Evolutionary conservation across 2,113 vertebrate species (phyloP).

Genomic region (Myiozetetes cayanensis): DNA sequence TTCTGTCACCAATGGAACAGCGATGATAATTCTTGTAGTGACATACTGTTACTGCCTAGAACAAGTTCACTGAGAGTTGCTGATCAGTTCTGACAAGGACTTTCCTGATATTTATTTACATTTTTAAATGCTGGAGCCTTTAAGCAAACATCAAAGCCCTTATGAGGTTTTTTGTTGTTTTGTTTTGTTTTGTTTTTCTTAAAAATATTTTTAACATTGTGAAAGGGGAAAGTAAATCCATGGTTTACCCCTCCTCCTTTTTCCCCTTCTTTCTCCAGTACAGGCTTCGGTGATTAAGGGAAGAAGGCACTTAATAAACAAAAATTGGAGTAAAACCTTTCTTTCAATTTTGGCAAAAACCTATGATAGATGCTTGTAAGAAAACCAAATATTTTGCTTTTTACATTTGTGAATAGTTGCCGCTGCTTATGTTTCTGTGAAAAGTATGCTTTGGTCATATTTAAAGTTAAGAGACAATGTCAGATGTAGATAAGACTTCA

Average conservation of each 20-base stretch:
- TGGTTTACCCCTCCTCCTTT: neutral
- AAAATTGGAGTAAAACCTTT: neutral
- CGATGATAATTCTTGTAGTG: neutral
- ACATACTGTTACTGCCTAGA: neutral
- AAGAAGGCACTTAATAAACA: neutral
- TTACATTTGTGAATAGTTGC: neutral
- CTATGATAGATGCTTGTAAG: neutral
- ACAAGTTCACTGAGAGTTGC: neutral
- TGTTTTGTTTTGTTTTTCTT: neutral
- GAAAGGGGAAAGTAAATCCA: neutral
- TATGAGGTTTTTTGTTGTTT: neutral
- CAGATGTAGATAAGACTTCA: neutral
- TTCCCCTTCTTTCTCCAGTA: neutral
- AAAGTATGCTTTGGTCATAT: neutral
- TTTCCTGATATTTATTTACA: neutral
- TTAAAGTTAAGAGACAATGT: neutral
- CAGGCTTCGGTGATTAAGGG: neutral
- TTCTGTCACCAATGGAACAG: neutral
- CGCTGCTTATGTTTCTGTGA: neutral
- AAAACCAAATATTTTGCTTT: neutral
- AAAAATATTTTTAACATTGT: neutral
- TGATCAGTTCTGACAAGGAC: neutral
- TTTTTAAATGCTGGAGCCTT: neutral
- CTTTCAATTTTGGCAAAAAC: neutral
- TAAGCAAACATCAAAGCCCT: neutral